phyloP scores from a whole-genome alignment of 2,888 invertebrate genomes.

The Ectobius pallidus region DNA sequence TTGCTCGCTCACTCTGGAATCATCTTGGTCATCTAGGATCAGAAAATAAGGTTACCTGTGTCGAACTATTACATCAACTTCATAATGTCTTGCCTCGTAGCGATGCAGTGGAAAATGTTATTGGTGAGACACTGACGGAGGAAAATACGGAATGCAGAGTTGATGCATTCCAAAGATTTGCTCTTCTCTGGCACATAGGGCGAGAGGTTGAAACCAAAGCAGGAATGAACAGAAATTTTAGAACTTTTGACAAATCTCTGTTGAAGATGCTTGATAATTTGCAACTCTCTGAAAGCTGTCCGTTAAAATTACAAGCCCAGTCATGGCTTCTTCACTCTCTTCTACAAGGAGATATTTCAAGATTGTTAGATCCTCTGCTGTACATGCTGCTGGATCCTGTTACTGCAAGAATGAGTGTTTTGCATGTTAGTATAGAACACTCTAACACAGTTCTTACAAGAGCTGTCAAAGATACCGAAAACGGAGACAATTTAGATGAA shows the following conservation, averaged over 20 bases:
- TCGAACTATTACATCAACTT: conserved; percentile 76
- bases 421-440: conserved; percentile 67
- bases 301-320: conserved; percentile 68
- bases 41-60: conserved; percentile 64
- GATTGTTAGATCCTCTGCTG: conserved; percentile 78
- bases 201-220: conserved; percentile 66
- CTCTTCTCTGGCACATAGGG: conserved; percentile 77
- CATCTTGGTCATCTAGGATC: conserved; percentile 65
- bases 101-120: conserved; percentile 73
- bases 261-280: conserved; percentile 75
- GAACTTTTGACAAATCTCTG: conserved; percentile 71
- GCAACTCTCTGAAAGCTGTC: conserved; percentile 62
- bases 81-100: conserved; percentile 69
- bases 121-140: conserved; percentile 60
- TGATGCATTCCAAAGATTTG: conserved; percentile 69
- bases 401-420: conserved; percentile 81
- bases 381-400: conserved; percentile 77
- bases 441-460: conserved; percentile 37
- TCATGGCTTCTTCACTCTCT: conserved; percentile 78
- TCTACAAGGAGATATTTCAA: conserved; percentile 75
- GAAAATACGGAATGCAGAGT: conserved; percentile 55
- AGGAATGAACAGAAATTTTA: conserved; percentile 56
- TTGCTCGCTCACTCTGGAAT: conserved; percentile 74
- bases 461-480: conserved; percentile 45
- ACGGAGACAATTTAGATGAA: conserved; percentile 51